phyloP scores from a whole-genome alignment of 2,888 invertebrate species.

The Molorchus minor region DNA sequence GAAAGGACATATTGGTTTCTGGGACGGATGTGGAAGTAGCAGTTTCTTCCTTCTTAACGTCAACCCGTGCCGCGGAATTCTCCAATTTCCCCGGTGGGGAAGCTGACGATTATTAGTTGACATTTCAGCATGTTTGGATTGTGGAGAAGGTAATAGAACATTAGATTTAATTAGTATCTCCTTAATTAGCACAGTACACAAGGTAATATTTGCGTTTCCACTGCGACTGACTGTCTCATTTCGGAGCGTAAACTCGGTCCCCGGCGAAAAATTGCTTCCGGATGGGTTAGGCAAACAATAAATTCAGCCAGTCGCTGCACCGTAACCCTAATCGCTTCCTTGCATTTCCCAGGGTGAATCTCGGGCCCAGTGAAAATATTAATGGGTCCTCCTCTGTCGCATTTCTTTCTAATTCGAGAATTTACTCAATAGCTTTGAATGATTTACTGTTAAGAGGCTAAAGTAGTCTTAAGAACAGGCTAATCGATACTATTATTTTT shows the following conservation, averaged over 20 bases:
- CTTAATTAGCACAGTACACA: constrained; percentile 55
- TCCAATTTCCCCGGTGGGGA: constrained; percentile 7
- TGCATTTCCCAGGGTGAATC: constrained; percentile 12
- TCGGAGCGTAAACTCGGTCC: constrained; percentile 44
- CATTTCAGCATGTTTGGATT: constrained; percentile 41
- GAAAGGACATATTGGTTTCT: neutral
- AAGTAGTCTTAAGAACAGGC: too few species aligned
- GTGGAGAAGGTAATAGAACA: constrained; percentile 51
- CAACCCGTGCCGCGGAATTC: neutral
- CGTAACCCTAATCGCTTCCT: constrained; percentile 27
- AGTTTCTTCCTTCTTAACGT: neutral
- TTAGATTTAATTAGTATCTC: constrained; percentile 55
- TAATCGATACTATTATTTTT: too few species aligned
- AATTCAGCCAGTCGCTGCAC: constrained; percentile 40
- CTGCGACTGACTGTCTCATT: constrained; percentile 43
- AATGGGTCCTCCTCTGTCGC: constrained; percentile 1
- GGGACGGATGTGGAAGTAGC: neutral
- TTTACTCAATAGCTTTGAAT: neutral
- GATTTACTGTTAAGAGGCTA: too few species aligned
- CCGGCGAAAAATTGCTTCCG: constrained; percentile 45
- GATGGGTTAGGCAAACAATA: constrained; percentile 50
- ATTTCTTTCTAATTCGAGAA: constrained; percentile 1
- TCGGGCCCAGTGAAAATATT: constrained; percentile 8
- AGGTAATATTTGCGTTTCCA: constrained; percentile 54
- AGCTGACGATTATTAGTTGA: constrained; percentile 24